Evolutionary conservation across 2,797 vertebrate species (phyloP), one percentile per base, ranked within the genome.

Genomic region (Alosa sapidissima): DNA sequence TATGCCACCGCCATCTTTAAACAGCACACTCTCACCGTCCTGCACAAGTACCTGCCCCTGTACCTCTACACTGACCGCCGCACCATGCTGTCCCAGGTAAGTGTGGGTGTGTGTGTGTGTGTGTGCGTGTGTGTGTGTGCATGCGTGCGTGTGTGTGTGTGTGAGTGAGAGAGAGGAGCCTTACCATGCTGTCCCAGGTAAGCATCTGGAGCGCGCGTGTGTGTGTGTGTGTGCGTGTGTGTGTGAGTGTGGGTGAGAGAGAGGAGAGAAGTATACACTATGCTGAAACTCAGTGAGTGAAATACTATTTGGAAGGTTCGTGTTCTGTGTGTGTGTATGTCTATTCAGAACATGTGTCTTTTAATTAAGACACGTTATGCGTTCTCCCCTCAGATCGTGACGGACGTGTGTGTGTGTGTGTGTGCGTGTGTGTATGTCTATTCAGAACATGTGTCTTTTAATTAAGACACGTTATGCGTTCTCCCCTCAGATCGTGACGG

Each of bases 151-250:
- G 21, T 58, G 54, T 55, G 54, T 19, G 16, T 55, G 16, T 19
- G 14, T 62, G 21, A 24, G 60, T 24, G n/a, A n/a, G n/a, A n/a
- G n/a, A n/a, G n/a, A n/a, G n/a, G n/a, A n/a, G n/a, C n/a, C n/a
- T n/a, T n/a, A 83, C 83, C 0, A 95, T 96, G 95, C 89, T 96
- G 0, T 94, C 95, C 82, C 95, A 96, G 93, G 95, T 96, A 85
- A 5, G 28, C n/a, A n/a, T n/a, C n/a, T n/a, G n/a, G n/a, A n/a
- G n/a, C n/a, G n/a, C n/a, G n/a, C n/a, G n/a, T 55, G 54, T 55
- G 19, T 19, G 21, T 8, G 0, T 1, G 8, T 14, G 28, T 16
- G 33, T 72, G 28, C 36, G 10, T 13, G 65, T 68, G 28, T 36
- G 65, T 36, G 33, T 68, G 14, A 21, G 54, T 58, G 54, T 58